These are phyloP conservation scores for Nymphalis polychloros DNA, from an alignment of 2,888 invertebrate genomes.

Conservation along the genomic window DNA sequence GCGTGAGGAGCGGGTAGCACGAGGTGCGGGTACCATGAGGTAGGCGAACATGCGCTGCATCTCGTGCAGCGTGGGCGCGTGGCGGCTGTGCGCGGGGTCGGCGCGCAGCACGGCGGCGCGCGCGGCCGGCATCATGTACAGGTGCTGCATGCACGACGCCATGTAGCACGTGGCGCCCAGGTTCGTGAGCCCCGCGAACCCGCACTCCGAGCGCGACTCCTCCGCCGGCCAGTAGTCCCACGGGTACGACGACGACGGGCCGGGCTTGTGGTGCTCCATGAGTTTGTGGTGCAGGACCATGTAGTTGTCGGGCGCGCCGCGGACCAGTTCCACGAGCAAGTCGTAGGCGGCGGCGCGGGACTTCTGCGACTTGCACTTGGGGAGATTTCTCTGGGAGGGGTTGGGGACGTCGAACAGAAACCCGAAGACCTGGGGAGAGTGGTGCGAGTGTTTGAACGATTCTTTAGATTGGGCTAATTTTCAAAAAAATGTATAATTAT, in stretches of 20 bases:
- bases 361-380: slow-evolving; percentile 95
- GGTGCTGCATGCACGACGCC: slow-evolving; percentile 98
- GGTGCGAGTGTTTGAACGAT: slow-evolving; percentile 40
- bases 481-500: background rate
- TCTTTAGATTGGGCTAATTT: background rate
- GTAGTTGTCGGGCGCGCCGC: slow-evolving; percentile 92
- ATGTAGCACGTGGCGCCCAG: slow-evolving; percentile 98
- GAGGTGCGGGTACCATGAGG: slow-evolving; percentile 84
- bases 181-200: slow-evolving; percentile 96
- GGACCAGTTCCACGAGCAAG: slow-evolving; percentile 92
- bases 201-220: slow-evolving; percentile 95
- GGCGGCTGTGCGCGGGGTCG: slow-evolving; percentile 88
- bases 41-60: slow-evolving; percentile 98
- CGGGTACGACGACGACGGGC: slow-evolving; percentile 91
- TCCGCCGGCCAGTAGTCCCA: slow-evolving; percentile 99
- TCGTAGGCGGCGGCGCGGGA: slow-evolving; percentile 96
- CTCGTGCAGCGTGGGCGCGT: slow-evolving; percentile 91
- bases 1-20: too few relatives aligned
- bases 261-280: slow-evolving; percentile 92
- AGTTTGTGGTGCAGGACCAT: slow-evolving; percentile 90
- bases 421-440: slow-evolving; percentile 85
- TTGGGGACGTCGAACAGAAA: slow-evolving; percentile 95
- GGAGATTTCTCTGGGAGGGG: slow-evolving; percentile 90
- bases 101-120: slow-evolving; percentile 91
- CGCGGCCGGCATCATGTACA: slow-evolving; percentile 98